A percentile compares a stretch with the other conserved stretches of the same genome.
phyloP scores from a whole-genome alignment of 2,797 vertebrate species.

The Odontamblyopus lacepedii region DNA sequence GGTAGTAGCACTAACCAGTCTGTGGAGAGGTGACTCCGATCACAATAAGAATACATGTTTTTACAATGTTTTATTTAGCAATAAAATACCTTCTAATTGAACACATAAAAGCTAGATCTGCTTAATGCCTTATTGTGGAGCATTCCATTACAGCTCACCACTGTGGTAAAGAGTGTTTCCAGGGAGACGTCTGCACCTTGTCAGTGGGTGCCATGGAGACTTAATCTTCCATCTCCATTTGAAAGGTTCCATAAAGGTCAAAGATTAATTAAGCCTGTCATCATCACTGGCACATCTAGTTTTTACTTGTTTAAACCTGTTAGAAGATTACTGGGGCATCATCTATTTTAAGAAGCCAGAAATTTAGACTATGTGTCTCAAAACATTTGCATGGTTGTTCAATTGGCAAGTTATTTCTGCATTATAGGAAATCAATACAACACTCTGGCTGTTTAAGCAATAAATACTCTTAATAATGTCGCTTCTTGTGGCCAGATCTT shows the following conservation, averaged over 20 bases:
- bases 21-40: no score
- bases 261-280: constrained; percentile 56
- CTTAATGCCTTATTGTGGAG: no score
- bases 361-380: not conserved
- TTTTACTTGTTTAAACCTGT: constrained; percentile 59
- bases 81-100: no score
- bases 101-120: no score
- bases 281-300: constrained; percentile 46
- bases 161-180: not conserved
- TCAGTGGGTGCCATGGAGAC: constrained; percentile 50
- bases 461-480: constrained; percentile 17
- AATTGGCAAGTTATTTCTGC: constrained; percentile 19
- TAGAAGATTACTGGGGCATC: constrained; percentile 14
- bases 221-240: constrained; percentile 71
- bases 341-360: not conserved
- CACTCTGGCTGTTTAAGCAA: constrained; percentile 11
- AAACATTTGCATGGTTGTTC: not conserved
- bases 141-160: not conserved
- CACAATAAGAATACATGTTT: no score
- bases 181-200: constrained; percentile 2
- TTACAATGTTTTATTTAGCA: no score
- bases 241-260: constrained; percentile 66
- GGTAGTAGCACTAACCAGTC: no score
- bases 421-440: constrained; percentile 23
- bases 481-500: constrained; percentile 20